Evolutionary conservation across 2,888 invertebrate species (phyloP).

Genomic region (Caenorhabditis angaria): DNA sequence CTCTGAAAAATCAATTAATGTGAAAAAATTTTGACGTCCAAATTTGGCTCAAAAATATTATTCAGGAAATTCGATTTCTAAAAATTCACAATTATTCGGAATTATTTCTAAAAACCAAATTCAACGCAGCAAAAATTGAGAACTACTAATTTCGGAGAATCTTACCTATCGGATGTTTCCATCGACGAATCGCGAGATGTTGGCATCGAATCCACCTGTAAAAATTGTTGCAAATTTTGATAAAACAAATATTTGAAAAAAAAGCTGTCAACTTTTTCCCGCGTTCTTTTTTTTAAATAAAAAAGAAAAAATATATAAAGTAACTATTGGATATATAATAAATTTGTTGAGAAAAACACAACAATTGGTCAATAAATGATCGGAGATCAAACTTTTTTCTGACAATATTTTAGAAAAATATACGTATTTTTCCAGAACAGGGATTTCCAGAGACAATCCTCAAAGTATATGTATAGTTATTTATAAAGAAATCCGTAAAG

Average conservation of each 20-base stretch:
- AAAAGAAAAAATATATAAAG: too few relatives aligned
- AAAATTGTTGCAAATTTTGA: background rate
- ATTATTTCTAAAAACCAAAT: too few relatives aligned
- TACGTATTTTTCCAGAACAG: background rate
- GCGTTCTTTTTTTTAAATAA: too few relatives aligned
- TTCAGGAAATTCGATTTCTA: background rate
- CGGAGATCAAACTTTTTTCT: background rate
- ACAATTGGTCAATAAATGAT: background rate
- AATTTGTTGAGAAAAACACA: background rate
- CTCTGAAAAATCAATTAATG: background rate
- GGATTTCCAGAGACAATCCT: too few relatives aligned
- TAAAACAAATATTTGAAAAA: background rate
- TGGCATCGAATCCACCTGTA: slow-evolving; percentile 51
- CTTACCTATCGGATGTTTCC: slow-evolving; percentile 57
- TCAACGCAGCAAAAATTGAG: too few relatives aligned
- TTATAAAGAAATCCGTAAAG: too few relatives aligned
- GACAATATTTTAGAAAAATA: background rate
- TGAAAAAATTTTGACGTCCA: background rate
- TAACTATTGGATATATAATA: too few relatives aligned
- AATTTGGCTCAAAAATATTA: background rate
- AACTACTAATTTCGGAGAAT: too few relatives aligned
- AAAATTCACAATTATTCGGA: slow-evolving; percentile 11
- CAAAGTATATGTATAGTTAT: too few relatives aligned
- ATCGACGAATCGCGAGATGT: slow-evolving; percentile 68
- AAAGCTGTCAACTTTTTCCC: background rate